A percentile compares a stretch with the other conserved stretches of the same genome.
Conservation (phyloP, 30 jellyfish, hydroid and myxozoan genomes). For the Hydractinia symbiolongicarpus region DNA sequence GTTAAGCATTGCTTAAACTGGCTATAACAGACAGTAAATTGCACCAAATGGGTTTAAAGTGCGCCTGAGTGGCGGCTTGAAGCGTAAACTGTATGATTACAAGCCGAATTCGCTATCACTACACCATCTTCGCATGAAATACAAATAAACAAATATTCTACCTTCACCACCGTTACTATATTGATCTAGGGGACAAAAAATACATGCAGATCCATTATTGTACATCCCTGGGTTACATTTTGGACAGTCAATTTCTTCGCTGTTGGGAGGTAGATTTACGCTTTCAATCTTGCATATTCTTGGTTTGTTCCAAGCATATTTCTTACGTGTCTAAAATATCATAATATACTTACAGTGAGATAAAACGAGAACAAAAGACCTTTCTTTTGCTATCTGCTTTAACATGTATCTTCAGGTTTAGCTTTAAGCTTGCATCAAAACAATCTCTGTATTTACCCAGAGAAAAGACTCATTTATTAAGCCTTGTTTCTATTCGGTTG, state of each 20-base stretch:
- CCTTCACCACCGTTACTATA: slow-evolving; percentile 9
- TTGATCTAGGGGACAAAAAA: slow-evolving; percentile 36
- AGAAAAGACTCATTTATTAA: too few species aligned
- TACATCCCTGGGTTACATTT: slow-evolving; percentile 80
- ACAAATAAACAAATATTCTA: background rate
- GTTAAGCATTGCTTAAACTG: too few species aligned
- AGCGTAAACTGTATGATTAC: too few species aligned
- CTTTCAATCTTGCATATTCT: slow-evolving; percentile 42
- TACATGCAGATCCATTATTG: slow-evolving; percentile 66
- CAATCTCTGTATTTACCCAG: too few species aligned
- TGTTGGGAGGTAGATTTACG: slow-evolving; percentile 39
- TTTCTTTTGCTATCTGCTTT: background rate
- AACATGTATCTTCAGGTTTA: background rate
- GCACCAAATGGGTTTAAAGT: too few species aligned
- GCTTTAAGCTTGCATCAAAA: too few species aligned
- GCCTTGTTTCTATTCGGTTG: too few species aligned
- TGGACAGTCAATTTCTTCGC: slow-evolving; percentile 55
- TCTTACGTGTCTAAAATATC: slow-evolving; percentile 40
- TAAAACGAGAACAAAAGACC: background rate
- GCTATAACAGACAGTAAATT: too few species aligned
- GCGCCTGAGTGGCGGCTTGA: too few species aligned
- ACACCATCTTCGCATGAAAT: background rate
- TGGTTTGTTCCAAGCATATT: slow-evolving; percentile 67
- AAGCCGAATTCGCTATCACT: too few species aligned
- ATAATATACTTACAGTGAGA: background rate